Percentiles rank a stretch among this genome's conserved stretches.
Conservation (phyloP, 2,888 invertebrate species). For the Phortica okadai region DNA sequence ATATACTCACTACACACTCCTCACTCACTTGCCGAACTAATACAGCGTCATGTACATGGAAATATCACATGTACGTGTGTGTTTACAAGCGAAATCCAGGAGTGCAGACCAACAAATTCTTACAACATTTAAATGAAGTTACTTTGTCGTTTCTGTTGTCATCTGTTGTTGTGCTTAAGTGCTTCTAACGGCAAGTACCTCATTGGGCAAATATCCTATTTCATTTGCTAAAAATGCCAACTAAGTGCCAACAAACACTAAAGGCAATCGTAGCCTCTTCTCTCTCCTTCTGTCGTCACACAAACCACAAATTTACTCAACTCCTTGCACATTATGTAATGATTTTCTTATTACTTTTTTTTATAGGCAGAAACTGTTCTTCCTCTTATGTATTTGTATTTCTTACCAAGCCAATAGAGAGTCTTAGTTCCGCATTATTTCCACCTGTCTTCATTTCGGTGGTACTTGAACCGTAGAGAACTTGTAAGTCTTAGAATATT, state of each 20-base stretch:
- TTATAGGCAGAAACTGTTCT: too few species aligned
- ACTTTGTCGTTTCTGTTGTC: constrained; percentile 54
- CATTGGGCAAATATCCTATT: neutral
- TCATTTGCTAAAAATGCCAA: neutral
- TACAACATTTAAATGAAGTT: constrained; percentile 70
- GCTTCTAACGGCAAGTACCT: neutral
- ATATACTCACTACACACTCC: neutral
- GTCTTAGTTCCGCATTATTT: too few species aligned
- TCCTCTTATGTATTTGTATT: too few species aligned
- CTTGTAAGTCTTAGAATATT: too few species aligned
- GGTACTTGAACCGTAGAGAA: too few species aligned
- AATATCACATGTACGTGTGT: constrained; percentile 41
- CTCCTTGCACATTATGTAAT: too few species aligned
- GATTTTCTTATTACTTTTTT: too few species aligned
- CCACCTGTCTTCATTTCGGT: too few species aligned
- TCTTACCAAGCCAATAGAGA: too few species aligned
- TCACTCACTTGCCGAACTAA: neutral
- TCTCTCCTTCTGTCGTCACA: neutral
- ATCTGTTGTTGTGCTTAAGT: constrained; percentile 17
- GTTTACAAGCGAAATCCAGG: constrained; percentile 10
- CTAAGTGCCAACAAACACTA: constrained; percentile 7
- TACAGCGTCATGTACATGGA: constrained; percentile 17
- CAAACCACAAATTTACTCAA: too few species aligned
- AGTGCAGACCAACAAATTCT: constrained; percentile 64
- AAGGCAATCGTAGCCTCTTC: neutral